Percentiles rank a stretch among this genome's conserved stretches.
Conservation (phyloP, 2,888 invertebrate species). For the Diaphora mendica region DNA sequence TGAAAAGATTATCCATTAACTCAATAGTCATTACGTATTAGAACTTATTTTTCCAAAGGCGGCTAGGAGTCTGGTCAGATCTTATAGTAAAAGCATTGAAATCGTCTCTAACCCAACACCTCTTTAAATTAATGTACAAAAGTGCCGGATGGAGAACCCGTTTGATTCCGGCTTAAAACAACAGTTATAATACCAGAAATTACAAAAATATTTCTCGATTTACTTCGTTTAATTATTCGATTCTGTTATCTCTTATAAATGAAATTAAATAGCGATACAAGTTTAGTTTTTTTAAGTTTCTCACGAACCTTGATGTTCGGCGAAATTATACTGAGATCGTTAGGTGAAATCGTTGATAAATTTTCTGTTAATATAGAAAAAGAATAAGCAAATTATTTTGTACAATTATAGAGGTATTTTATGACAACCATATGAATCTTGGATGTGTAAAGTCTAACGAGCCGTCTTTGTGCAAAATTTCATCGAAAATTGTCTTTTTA, state of each 20-base stretch:
- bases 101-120: neutral
- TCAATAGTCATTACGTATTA: neutral
- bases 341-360: constrained; percentile 20
- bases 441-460: neutral
- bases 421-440: neutral
- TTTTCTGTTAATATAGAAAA: constrained; percentile 7
- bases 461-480: neutral
- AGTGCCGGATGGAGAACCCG: constrained; percentile 26
- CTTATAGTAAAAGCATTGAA: neutral
- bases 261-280: constrained; percentile 43
- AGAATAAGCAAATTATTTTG: neutral
- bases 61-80: neutral
- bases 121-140: constrained; percentile 13
- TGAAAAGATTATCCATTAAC: neutral
- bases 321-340: constrained; percentile 36
- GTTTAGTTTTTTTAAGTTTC: constrained; percentile 45
- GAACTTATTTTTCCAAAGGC: neutral
- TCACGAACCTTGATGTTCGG: constrained; percentile 38
- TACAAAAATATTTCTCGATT: constrained; percentile 47
- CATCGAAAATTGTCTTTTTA: neutral
- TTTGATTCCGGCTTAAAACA: constrained; percentile 32
- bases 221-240: constrained; percentile 46
- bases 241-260: constrained; percentile 42
- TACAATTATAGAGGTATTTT: neutral
- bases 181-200: constrained; percentile 46